These are phyloP conservation scores for Argentina silus DNA, from an alignment of 2,797 vertebrate genomes.

Conservation along the genomic window DNA sequence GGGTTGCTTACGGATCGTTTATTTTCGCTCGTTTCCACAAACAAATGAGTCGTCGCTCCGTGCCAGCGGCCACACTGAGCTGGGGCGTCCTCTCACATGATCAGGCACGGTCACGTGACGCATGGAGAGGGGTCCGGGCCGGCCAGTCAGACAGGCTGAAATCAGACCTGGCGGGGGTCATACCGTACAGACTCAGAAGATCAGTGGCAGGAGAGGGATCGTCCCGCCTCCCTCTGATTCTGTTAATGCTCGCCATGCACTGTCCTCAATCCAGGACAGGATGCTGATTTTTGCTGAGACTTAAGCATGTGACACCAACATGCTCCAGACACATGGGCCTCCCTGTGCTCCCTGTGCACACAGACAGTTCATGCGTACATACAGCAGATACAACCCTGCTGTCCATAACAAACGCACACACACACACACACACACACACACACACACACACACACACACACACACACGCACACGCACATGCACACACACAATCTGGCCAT, in stretches of 20 bases:
- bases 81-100: too few species aligned
- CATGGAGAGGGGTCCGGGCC: background rate
- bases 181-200: constrained; percentile 32
- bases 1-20: constrained; percentile 44
- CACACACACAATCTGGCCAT: constrained; percentile 3
- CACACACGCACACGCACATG: constrained; percentile 26
- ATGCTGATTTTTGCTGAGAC: constrained; percentile 16
- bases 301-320: constrained; percentile 27
- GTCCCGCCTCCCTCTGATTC: constrained; percentile 53
- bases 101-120: background rate
- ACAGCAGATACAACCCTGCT: background rate
- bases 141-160: background rate
- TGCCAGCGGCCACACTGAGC: too few species aligned
- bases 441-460: constrained; percentile 27
- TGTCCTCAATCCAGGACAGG: constrained; percentile 44
- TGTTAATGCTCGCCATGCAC: constrained; percentile 58
- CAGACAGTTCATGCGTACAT: background rate
- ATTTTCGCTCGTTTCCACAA: constrained; percentile 10
- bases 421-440: constrained; percentile 27
- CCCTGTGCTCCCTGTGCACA: background rate
- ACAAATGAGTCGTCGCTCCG: too few species aligned
- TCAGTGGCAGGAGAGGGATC: constrained; percentile 4
- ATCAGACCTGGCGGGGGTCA: background rate
- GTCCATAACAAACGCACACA: constrained; percentile 26
- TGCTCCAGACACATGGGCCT: background rate